Conservation (phyloP, 2,797 vertebrate genomes). For the Avahi laniger region DNA sequence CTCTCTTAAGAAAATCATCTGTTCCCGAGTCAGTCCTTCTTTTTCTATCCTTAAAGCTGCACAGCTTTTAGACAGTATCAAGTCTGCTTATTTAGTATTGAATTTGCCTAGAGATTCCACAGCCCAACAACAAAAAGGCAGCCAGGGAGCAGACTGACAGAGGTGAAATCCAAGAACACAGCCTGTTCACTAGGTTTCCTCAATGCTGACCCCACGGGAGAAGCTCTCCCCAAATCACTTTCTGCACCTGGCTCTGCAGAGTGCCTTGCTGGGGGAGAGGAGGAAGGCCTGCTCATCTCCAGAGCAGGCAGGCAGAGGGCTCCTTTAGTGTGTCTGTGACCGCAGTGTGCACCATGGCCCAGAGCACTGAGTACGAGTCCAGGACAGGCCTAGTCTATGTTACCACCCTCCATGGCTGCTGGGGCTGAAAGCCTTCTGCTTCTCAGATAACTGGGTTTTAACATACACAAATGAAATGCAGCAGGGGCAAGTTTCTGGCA, state of each 20-base stretch:
- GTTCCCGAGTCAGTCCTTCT: not conserved
- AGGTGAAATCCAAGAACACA: not conserved
- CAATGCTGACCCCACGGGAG: too few species aligned
- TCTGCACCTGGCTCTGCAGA: not conserved
- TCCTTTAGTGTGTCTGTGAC: not conserved
- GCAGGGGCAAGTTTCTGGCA: not conserved
- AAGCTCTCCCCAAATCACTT: not conserved
- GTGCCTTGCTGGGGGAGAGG: fast-evolving
- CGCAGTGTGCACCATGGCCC: fast-evolving
- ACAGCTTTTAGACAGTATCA: not conserved
- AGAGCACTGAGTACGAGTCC: not conserved
- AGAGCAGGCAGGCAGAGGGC: not conserved
- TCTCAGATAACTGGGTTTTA: not conserved
- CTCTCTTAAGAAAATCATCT: not conserved
- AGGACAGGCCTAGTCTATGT: not conserved
- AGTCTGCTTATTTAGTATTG: not conserved
- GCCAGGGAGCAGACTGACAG: not conserved
- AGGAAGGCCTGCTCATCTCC: not conserved
- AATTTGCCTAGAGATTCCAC: not conserved
- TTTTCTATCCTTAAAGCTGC: not conserved
- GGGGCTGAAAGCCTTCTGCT: not conserved
- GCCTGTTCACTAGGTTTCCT: not conserved
- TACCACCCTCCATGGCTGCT: not conserved
- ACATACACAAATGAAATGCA: not conserved
- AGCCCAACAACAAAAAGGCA: not conserved